Evolutionary conservation across 2,888 invertebrate species (phyloP), one percentile per base, ranked within the genome.

Genomic region (Lochmaea capreae): DNA sequence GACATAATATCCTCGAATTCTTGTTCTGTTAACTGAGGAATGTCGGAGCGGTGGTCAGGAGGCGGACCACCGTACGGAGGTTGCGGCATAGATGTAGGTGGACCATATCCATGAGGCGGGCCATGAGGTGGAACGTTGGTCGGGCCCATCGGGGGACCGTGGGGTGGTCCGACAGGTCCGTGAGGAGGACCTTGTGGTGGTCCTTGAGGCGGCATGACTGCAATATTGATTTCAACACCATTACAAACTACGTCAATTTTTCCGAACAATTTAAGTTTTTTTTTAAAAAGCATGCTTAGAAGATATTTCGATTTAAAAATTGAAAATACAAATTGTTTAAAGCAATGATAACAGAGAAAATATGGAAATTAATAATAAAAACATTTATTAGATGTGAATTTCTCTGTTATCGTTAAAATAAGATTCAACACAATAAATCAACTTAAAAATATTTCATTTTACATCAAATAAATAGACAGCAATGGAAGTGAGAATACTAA

Each of bases 1-100:
- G 95, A 93, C 96, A 99, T 98, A 71, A 98, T 96, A 87, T 99
- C 99, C 87, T 99, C 99, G 88, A 98, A 98, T 89, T 99, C 99
- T 52, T 94, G 95, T 88, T 99, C 99, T 78, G 93, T 92, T 79
- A 97, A 90, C 76, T 91, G 91, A 0, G 93, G 92, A 75, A 90
- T 89, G 69, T 91, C 90, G 77, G 85, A 82, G 65, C 87, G 88
- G 74, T 90, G 90, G 16, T 88, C 87, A 14, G 89, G 91, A 16
- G 92, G 92, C 5, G 91, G 90, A 72, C 90, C 89, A 66, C 91
- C 91, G 74, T 92, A 92, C 0, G 92, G 91, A 14, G 86, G 83
- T 58, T 85, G 87, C 9, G 89, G 82, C 84, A 86, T 86, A 39
- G 81, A 84, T 4, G 83, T 76, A 1, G 87, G 90, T 54, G 90